Conservation (phyloP, 2,797 vertebrate genomes). For the Eremophila alpestris region DNA sequence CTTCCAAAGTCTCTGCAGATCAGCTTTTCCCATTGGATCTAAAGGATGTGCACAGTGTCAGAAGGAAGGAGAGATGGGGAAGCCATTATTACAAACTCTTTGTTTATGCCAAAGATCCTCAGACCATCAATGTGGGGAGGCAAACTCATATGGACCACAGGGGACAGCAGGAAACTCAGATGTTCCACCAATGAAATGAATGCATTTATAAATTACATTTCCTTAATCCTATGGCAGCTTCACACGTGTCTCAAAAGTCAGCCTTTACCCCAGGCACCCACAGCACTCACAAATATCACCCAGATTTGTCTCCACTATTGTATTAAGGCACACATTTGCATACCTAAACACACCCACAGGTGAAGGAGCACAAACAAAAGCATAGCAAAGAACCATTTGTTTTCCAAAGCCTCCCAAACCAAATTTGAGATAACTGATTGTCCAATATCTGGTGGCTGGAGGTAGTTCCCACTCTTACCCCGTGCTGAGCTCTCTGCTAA, state of each 20-base stretch:
- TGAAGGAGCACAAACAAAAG: neutral
- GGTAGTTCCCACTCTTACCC: neutral
- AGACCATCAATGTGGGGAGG: neutral
- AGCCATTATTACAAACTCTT: neutral
- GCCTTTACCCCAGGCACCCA: neutral
- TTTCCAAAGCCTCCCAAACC: neutral
- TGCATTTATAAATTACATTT: neutral
- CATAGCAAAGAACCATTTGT: neutral
- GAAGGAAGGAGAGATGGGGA: neutral
- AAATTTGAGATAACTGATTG: neutral
- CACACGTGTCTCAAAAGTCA: neutral
- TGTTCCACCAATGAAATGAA: neutral
- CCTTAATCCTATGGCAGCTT: neutral
- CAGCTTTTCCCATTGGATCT: neutral
- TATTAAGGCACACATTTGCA: neutral
- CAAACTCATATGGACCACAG: accelerated
- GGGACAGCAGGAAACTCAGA: neutral
- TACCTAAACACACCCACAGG: neutral
- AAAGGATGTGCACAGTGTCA: neutral
- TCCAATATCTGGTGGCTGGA: neutral
- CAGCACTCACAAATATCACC: neutral
- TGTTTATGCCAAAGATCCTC: neutral
- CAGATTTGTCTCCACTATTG: neutral
- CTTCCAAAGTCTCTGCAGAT: neutral
- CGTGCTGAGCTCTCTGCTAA: neutral